Base-by-base conservation (phyloP, 2,797 vertebrate genomes). In the Trachops cirrhosus region DNA sequence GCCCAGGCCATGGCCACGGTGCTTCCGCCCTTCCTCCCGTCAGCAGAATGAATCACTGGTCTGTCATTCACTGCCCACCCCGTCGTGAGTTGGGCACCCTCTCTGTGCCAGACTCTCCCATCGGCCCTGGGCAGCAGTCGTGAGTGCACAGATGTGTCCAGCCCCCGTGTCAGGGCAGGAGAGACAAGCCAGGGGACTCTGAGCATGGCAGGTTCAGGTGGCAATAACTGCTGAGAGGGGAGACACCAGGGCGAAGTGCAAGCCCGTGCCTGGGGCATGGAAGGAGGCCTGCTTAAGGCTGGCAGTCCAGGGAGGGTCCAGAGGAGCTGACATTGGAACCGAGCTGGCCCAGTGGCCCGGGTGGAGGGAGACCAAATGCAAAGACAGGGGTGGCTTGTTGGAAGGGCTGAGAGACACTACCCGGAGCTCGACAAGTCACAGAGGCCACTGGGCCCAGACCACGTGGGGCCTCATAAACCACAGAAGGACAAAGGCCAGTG, bases 161-260 rank as follows among this genome's bases (percentile, higher is more conserved):
- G 48, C 12, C 37, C 46, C 11, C 32, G 0, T 0, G 19, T 54
- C 48, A 10, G 29, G 14, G 29, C 29, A 22, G 29, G 26, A 44
- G 37, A 5, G 41, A 5, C 44, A 2, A 64, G 29, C 73, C 6
- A 12, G n/a, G 48, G 50, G 46, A 22, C 26, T 12, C 8, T n/a
- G 46, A 34, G 19, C 26, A 3, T 1, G 24, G 14, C 18, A 9
- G 6, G 34, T 1, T 71, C 75, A 7, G 62, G 64, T 50, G 1
- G 44, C 11, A 19, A 6, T 21, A 14, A 41, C 77, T 24, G n/a
- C 12, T 19, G 12, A 46, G 54, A 18, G 16, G 22, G 34, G 14
- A 19, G 4, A 12, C 44, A 15, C 67, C 39, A 16, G 29, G 26
- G 21, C 0, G 0, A 15, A 0, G 3, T 18, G 52, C 19, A 21